Evolutionary conservation across 2,888 invertebrate species (phyloP).

Genomic region (Sarcophaga variegata): DNA sequence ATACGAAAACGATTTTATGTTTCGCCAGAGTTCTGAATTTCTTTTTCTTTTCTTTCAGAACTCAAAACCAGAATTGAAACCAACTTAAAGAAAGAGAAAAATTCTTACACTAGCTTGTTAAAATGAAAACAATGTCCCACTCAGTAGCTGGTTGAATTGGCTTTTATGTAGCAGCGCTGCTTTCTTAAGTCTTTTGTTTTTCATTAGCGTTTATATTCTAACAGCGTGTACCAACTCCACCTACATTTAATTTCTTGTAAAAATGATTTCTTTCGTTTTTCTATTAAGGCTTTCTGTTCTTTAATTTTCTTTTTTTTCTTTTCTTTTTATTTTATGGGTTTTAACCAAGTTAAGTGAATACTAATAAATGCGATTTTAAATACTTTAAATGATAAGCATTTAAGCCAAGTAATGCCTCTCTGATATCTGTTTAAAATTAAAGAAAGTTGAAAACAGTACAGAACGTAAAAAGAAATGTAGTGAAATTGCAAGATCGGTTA

Average conservation of each 20-base stretch:
- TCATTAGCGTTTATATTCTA: slow-evolving; percentile 46
- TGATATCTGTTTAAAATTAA: not conserved
- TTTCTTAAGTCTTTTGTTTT: not conserved
- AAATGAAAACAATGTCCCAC: slow-evolving; percentile 15
- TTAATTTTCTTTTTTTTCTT: not conserved
- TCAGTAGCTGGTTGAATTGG: not conserved
- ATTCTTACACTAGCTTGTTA: not conserved
- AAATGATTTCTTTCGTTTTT: too few relatives aligned
- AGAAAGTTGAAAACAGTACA: too few relatives aligned
- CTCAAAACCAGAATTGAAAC: slow-evolving; percentile 33
- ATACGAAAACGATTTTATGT: slow-evolving; percentile 15
- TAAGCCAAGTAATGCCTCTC: not conserved
- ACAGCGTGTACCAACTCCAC: slow-evolving; percentile 48
- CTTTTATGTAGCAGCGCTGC: not conserved
- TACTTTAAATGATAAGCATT: slow-evolving; percentile 6
- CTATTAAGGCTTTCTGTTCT: not conserved
- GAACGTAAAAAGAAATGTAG: too few relatives aligned
- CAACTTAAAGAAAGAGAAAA: not conserved
- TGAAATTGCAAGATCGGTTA: too few relatives aligned
- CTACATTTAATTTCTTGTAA: slow-evolving; percentile 51
- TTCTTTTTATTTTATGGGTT: not conserved
- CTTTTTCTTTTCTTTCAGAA: slow-evolving; percentile 17
- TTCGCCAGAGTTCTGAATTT: not conserved
- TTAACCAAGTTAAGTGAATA: slow-evolving; percentile 28
- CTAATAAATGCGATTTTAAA: slow-evolving; percentile 38